Conservation (phyloP, 2,113 vertebrate species). For the Brienomyrus longianalis region DNA sequence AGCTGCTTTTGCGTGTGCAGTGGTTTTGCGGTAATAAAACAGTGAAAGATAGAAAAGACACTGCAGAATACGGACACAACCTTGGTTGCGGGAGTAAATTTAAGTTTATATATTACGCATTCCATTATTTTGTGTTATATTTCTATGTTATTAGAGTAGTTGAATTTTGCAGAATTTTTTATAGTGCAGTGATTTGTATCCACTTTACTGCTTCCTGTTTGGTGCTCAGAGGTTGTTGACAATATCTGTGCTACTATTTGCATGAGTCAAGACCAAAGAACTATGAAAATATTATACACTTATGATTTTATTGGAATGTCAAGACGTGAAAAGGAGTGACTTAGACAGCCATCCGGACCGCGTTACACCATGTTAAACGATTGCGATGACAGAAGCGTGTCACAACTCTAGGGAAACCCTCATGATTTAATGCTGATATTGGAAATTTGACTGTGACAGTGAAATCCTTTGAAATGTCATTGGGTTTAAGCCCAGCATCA, state of each 20-base stretch:
- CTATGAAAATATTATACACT: not conserved
- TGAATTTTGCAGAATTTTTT: not conserved
- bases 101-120: not conserved
- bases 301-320: not conserved
- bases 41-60: no score
- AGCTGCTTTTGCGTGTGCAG: no score
- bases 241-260: not conserved
- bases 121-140: not conserved
- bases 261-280: not conserved
- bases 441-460: not conserved
- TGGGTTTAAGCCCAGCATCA: not conserved
- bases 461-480: not conserved
- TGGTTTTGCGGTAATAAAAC: no score
- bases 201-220: not conserved
- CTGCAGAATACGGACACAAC: not conserved
- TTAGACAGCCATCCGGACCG: not conserved
- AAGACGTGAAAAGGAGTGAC: not conserved
- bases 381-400: not conserved
- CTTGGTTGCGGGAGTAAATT: not conserved
- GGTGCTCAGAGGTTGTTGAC: not conserved
- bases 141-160: not conserved
- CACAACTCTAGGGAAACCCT: not conserved
- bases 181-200: not conserved
- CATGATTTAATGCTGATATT: not conserved
- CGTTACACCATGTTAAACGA: not conserved